phyloP scores from a whole-genome alignment of 1,140 invertebrate genomes.

The Eubasilissa regina region DNA sequence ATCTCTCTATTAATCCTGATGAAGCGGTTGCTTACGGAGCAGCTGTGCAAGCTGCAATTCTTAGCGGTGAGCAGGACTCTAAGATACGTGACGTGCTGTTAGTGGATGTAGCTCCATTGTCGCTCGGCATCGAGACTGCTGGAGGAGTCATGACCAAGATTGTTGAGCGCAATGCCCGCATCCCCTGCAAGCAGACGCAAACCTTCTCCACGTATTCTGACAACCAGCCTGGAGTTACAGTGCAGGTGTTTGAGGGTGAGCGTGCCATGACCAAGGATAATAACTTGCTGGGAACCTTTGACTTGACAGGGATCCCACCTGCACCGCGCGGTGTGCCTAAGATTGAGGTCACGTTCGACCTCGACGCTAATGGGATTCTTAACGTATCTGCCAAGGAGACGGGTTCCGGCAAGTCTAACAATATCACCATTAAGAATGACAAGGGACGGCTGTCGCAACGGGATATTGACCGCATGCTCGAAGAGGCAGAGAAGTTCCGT shows the following conservation, averaged over 20 bases:
- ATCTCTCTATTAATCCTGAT: too few species aligned
- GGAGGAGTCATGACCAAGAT: slow-evolving; percentile 80
- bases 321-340: neutral
- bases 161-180: slow-evolving; percentile 76
- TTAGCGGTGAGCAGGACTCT: slow-evolving; percentile 74
- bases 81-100: slow-evolving; percentile 84
- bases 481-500: neutral
- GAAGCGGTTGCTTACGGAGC: too few species aligned
- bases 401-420: neutral
- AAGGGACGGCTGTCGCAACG: slow-evolving; percentile 50
- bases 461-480: neutral
- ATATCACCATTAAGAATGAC: neutral
- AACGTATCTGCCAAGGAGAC: neutral
- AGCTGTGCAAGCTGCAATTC: too few species aligned
- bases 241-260: neutral
- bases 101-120: slow-evolving; percentile 79
- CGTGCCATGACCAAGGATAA: neutral
- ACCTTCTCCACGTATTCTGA: slow-evolving; percentile 76
- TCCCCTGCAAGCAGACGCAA: slow-evolving; percentile 77
- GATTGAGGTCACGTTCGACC: neutral
- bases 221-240: neutral
- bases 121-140: slow-evolving; percentile 79
- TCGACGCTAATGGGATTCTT: neutral
- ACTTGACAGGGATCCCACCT: neutral
- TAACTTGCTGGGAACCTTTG: neutral